Conservation (phyloP, 2,888 invertebrate species). For the Trichogramma evanescens region DNA sequence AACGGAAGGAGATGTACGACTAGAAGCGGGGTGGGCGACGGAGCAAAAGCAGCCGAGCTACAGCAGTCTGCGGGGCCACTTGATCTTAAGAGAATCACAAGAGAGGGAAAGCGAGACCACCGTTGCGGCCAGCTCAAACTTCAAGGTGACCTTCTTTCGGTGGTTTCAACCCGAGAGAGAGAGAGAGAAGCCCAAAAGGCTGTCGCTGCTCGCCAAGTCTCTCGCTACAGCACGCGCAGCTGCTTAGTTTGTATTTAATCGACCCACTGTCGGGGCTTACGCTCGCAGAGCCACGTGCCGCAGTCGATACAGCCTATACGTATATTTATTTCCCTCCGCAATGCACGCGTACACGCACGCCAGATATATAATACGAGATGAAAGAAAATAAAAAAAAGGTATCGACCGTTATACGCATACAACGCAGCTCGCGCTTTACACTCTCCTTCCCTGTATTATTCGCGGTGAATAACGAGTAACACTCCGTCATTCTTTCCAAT, state of each 20-base stretch:
- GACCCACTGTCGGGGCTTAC: too few species aligned
- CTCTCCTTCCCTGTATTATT: slow-evolving; percentile 42
- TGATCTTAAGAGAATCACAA: slow-evolving; percentile 36
- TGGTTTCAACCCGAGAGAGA: slow-evolving; percentile 31
- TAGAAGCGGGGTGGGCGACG: slow-evolving; percentile 20
- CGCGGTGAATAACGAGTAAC: slow-evolving; percentile 45
- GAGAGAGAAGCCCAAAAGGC: not conserved
- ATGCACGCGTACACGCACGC: not conserved
- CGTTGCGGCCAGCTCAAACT: slow-evolving; percentile 40
- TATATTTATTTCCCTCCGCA: too few species aligned
- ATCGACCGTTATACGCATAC: not conserved
- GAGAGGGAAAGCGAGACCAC: slow-evolving; percentile 29
- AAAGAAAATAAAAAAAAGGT: not conserved
- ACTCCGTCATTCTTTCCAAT: slow-evolving; percentile 48
- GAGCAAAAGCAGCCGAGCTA: slow-evolving; percentile 2
- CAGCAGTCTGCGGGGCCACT: slow-evolving; percentile 30
- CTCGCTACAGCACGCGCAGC: not conserved
- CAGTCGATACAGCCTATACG: too few species aligned
- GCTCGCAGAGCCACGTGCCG: too few species aligned
- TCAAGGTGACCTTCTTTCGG: slow-evolving; percentile 32
- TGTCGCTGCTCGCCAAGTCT: not conserved
- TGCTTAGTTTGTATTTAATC: too few species aligned
- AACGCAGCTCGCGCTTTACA: not conserved
- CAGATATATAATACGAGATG: not conserved
- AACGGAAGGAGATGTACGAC: slow-evolving; percentile 27